Evolutionary conservation across 1,140 invertebrate species (phyloP), one percentile per base, ranked within the genome.

Genomic region (Diabrotica undecimpunctata): DNA sequence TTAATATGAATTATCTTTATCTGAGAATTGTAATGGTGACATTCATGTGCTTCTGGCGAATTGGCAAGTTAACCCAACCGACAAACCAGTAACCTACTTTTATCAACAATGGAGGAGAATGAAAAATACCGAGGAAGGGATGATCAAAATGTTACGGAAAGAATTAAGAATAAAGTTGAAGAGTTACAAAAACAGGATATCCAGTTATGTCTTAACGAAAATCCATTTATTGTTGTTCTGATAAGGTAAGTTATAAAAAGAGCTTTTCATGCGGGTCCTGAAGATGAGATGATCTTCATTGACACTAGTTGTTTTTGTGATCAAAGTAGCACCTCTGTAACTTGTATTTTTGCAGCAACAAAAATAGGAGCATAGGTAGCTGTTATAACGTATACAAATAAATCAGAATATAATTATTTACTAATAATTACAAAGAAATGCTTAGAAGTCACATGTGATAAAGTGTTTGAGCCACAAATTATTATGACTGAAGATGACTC

Each of bases 251-350:
- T 62, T 36, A 66, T 65, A 41, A 38, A 39, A 46, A 57, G 63
- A 58, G 25, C 41, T 50, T 59, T 58, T 64, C 5, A 58, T 50
- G 14, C 36, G n/a, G 56, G 38, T 25, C 53, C 2, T 58, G 13
- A 9, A 41, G 41, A 64, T 52, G 64, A 65, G 57, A 65, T 65
- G 38, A 52, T 62, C 10, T 66, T 61, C 35, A 54, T 66, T 53
- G 65, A 66, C 53, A 63, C 54, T 41, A 66, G 65, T 53, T 60
- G 65, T 36, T 66, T 60, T 46, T 63, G 61, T 58, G 61, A 66
- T 37, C 65, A 63, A 66, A 66, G 36, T 14, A 62, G 65, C 41
- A 62, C 61, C 13, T 50, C 37, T 46, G 54, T 66, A 14, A 66
- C 61, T 54, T 62, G 62, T 58, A 55, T 66, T 25, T 66, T 66